Evolutionary conservation across 2,888 invertebrate species (phyloP).

Genomic region (Acleris sparsana): DNA sequence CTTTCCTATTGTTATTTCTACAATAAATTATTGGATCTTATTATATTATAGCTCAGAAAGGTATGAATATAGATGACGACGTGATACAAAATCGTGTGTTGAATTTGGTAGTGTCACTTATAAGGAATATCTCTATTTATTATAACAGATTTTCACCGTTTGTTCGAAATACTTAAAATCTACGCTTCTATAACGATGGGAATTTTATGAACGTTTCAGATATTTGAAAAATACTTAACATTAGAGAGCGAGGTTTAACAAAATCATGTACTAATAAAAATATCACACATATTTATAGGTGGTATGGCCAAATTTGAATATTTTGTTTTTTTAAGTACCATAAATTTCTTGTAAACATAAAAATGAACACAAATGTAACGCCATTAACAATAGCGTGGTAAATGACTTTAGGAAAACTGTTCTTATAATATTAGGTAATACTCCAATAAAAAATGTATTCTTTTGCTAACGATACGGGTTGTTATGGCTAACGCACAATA

Average conservation of each 20-base stretch:
- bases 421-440: conserved; percentile 11
- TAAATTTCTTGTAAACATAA: conserved; percentile 12
- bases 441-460: background rate
- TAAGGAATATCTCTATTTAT: conserved; percentile 16
- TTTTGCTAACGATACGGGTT: background rate
- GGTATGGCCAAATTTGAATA: conserved; percentile 75
- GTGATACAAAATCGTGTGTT: conserved; percentile 14
- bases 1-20: conserved; percentile 52
- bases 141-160: conserved; percentile 41
- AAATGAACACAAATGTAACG: conserved; percentile 14
- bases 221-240: conserved; percentile 40
- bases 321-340: conserved; percentile 49
- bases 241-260: conserved; percentile 71
- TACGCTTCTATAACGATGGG: conserved; percentile 12
- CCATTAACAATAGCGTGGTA: conserved; percentile 15
- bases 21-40: conserved; percentile 55
- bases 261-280: conserved; percentile 59
- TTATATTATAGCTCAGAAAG: conserved; percentile 69
- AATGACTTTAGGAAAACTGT: conserved; percentile 20
- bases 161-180: conserved; percentile 21
- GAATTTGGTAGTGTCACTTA: conserved; percentile 19
- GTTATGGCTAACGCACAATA: background rate
- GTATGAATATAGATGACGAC: conserved; percentile 37
- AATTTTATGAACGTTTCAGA: conserved; percentile 9
- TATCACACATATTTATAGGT: conserved; percentile 77